Evolutionary conservation across 2,113 vertebrate genomes (phyloP).

Genomic region (Centropus unirufus): DNA sequence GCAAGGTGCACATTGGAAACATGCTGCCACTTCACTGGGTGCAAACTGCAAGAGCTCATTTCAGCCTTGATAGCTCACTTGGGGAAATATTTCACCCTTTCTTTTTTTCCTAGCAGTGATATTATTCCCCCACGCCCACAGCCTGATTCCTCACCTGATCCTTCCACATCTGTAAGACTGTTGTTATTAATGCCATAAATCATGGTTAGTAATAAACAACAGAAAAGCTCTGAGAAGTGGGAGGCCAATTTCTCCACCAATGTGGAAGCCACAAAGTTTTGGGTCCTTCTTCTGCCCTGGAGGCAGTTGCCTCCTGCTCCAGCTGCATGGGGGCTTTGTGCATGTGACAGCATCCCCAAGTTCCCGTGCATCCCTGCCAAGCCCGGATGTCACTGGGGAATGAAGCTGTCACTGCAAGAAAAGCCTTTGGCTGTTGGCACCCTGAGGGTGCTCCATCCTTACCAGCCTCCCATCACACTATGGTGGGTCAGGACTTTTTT

Average conservation of each 20-base stretch:
- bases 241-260: not conserved
- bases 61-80: not conserved
- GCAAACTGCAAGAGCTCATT: not conserved
- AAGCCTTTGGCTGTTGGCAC: conserved; percentile 21
- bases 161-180: not conserved
- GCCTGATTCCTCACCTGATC: not conserved
- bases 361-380: fast-evolving
- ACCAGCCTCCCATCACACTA: conserved; percentile 29
- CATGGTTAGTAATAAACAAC: not conserved
- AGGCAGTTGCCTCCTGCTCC: not conserved
- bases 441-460: conserved; percentile 22
- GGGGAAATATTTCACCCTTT: not conserved
- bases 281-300: not conserved
- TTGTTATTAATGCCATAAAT: conserved; percentile 48
- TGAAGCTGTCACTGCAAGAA: conserved; percentile 52
- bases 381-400: not conserved
- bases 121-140: not conserved
- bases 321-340: not conserved
- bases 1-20: not conserved
- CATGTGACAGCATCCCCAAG: not conserved
- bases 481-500: not conserved
- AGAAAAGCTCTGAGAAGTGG: not conserved
- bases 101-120: not conserved
- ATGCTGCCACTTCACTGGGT: fast-evolving
- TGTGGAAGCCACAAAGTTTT: not conserved